Conservation (phyloP, 2,888 invertebrate species). For the Cylindroiulus punctatus region DNA sequence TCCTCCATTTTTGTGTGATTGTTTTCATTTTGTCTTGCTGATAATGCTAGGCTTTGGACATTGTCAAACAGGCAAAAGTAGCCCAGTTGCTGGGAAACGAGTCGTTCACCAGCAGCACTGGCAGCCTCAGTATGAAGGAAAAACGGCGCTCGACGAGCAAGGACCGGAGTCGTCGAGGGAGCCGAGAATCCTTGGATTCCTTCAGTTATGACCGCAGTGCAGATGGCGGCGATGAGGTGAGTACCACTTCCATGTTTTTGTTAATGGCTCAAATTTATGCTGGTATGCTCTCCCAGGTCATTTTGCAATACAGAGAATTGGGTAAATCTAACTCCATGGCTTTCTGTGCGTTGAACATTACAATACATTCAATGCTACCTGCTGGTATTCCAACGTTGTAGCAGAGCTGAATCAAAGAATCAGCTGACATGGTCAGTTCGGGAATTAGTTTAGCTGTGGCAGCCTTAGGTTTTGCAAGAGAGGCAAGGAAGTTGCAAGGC, state of each 20-base stretch:
- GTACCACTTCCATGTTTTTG: constrained; percentile 63
- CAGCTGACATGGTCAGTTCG: too few relatives aligned
- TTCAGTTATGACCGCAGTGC: constrained; percentile 72
- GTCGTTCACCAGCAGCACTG: constrained; percentile 61
- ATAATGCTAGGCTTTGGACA: constrained; percentile 80
- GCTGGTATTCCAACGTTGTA: too few relatives aligned
- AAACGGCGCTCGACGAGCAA: constrained; percentile 70
- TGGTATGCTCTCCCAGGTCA: not conserved
- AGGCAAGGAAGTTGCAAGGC: not conserved
- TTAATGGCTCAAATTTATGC: not conserved
- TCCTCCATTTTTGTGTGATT: constrained; percentile 39
- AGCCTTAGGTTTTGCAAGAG: not conserved
- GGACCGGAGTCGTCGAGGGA: constrained; percentile 73
- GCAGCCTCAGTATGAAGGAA: constrained; percentile 62
- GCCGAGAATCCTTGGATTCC: constrained; percentile 77
- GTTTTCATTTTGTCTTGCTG: constrained; percentile 25
- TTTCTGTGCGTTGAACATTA: too few relatives aligned
- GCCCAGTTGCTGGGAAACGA: constrained; percentile 76
- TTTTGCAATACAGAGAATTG: not conserved
- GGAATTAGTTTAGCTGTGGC: not conserved
- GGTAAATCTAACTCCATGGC: too few relatives aligned
- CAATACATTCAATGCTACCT: too few relatives aligned
- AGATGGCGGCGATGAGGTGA: constrained; percentile 77
- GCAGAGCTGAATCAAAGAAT: too few relatives aligned
- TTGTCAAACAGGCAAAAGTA: constrained; percentile 90